Evolutionary conservation across 2,113 vertebrate genomes (phyloP), one percentile per base, ranked within the genome.

Genomic region (Amphiprion ocellaris): DNA sequence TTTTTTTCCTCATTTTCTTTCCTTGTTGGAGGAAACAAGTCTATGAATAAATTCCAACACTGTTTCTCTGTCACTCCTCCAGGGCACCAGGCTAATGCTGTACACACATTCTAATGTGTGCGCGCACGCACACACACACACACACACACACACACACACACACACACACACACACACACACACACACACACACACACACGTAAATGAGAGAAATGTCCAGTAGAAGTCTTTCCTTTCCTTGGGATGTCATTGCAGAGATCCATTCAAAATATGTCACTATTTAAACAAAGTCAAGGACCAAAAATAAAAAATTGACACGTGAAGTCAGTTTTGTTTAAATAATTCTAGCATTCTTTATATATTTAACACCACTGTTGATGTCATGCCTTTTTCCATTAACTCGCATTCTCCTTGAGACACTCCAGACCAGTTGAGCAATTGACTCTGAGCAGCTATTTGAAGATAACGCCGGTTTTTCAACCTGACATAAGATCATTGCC

Each of bases 11-110:
- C 33, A 9, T 64, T 77, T 81, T 86, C 44, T 72, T 66, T 87
- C 71, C 47, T 82, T 80, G 66, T 83, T 67, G 68, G 47, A 66
- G 54, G 73, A 86, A 86, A 72, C 69, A 41, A 26, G 59, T 82
- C 85, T 92, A 92, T 90, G 93, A 95, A 96, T 94, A 95, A 95
- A 94, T 93, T 92, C 89, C 77, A 90, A 87, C 92, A 55, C 91
- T 95, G 93, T 95, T 84, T 87, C 73, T 90, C 92, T 61, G 21
- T 76, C 74, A 65, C 54, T 92, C 95, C 94, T 88, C 4, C 44
- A 86, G 94, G 95, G 91, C 90, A 88, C 92, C 16, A 68, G 79
- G 39, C 64, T 70, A 67, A 72, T 65, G 12, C 60, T 55, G 62
- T 46, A 33, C 52, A 62, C 70, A 44, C 55, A 26, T 37, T 37